Conservation (phyloP, 2,797 vertebrate genomes). For the Pipistrellus kuhlii region DNA sequence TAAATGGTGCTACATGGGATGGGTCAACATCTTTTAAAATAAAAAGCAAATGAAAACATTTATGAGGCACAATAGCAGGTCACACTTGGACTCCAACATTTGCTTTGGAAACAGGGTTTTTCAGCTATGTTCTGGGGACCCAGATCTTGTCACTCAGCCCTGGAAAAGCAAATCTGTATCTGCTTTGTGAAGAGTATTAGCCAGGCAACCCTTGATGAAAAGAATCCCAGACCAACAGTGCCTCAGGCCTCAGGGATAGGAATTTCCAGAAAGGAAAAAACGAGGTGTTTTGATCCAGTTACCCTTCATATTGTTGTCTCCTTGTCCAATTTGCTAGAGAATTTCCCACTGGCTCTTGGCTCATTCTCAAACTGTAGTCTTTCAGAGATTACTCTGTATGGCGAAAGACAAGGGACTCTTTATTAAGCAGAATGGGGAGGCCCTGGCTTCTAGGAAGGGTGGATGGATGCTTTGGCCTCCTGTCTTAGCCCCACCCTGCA, state of each 20-base stretch:
- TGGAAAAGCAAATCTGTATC: conserved; percentile 72
- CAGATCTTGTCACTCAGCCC: conserved; percentile 2
- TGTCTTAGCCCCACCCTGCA: conserved; percentile 46
- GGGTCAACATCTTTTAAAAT: background rate
- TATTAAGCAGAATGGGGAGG: conserved; percentile 82
- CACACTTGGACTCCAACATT: conserved; percentile 38
- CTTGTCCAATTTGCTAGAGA: conserved; percentile 84
- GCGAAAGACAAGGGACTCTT: conserved; percentile 85
- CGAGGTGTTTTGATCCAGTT: conserved; percentile 76
- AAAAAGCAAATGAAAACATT: conserved; percentile 1
- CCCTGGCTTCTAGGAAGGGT: conserved; percentile 81
- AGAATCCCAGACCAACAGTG: conserved; percentile 76
- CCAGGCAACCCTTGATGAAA: conserved; percentile 74
- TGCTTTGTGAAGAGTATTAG: conserved; percentile 74
- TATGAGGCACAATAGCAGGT: conserved; percentile 29
- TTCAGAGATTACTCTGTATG: conserved; percentile 84
- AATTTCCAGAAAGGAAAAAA: conserved; percentile 81
- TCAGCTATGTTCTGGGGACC: conserved; percentile 42
- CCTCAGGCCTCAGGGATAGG: conserved; percentile 76
- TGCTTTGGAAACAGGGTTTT: conserved; percentile 27
- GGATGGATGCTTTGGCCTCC: conserved; percentile 67
- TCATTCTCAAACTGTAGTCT: conserved; percentile 85
- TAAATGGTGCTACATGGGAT: background rate
- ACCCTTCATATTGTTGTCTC: conserved; percentile 83
- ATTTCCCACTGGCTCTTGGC: conserved; percentile 86